A percentile compares a stretch with the other conserved stretches of the same genome.
These are phyloP conservation scores for Drosophila rubida DNA, from an alignment of 2,888 invertebrate genomes.

Conservation along the genomic window DNA sequence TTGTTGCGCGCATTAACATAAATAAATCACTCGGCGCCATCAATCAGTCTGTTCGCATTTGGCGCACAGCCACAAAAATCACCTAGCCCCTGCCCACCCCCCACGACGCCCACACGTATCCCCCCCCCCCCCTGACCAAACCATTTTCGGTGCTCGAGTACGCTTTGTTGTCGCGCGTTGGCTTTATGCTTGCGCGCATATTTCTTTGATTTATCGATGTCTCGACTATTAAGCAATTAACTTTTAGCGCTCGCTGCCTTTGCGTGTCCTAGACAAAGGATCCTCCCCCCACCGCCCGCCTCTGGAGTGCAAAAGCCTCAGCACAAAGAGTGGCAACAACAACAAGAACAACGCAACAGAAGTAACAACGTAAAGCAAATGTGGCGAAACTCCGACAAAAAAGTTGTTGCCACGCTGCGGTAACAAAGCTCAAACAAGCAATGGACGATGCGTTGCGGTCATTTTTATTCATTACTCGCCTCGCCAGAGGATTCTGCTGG, in stretches of 20 bases:
- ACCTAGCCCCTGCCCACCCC: not conserved
- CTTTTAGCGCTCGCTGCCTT: slow-evolving; percentile 35
- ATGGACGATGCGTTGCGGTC: slow-evolving; percentile 61
- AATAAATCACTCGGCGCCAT: slow-evolving; percentile 78
- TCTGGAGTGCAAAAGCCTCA: slow-evolving; percentile 29
- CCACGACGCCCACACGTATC: too few species aligned
- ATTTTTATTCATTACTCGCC: slow-evolving; percentile 59
- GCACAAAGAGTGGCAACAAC: not conserved
- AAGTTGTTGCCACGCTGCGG: slow-evolving; percentile 58
- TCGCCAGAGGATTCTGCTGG: slow-evolving; percentile 11
- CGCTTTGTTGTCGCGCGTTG: slow-evolving; percentile 54
- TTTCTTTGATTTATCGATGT: slow-evolving; percentile 77
- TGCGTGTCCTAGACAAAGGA: slow-evolving; percentile 26
- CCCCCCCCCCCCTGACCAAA: not conserved
- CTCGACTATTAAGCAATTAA: slow-evolving; percentile 78
- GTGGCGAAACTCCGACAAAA: slow-evolving; percentile 51
- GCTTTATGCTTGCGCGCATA: slow-evolving; percentile 75
- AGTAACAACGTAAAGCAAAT: slow-evolving; percentile 24
- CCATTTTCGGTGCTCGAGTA: slow-evolving; percentile 21
- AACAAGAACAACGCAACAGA: slow-evolving; percentile 13
- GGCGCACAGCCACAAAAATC: slow-evolving; percentile 55
- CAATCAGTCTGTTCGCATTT: slow-evolving; percentile 79
- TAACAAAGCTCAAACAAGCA: slow-evolving; percentile 62
- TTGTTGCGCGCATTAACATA: slow-evolving; percentile 70
- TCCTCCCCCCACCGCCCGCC: not conserved